Evolutionary conservation across 2,888 invertebrate genomes (phyloP), one percentile per base, ranked within the genome.

Genomic region (Ormyrus labotus): DNA sequence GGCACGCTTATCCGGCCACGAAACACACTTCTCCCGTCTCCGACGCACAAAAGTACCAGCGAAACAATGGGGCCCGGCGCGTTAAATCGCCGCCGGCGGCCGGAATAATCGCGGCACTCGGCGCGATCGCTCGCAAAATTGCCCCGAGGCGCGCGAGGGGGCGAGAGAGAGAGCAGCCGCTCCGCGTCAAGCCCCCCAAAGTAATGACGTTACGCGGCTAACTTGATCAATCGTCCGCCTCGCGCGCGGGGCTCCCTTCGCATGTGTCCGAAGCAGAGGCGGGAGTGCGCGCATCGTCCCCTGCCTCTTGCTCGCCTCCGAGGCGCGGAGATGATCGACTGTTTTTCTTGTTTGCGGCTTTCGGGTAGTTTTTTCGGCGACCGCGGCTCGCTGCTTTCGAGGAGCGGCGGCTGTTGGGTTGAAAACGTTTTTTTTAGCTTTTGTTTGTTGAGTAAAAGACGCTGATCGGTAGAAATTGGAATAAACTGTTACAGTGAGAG

Each of bases 201-300:
- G 85, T 87, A 89, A 89, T 84, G 85, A 87, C 87, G 87, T 89
- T 89, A 89, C 86, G 61, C 84, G 34, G 34, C 86, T 89, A 88
- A 89, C 88, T 89, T 85, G 88, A 90, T 90, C 89, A 88, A 87
- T 84, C 82, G 84, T 69, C 81, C 83, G 77, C 81, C 50, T 45
- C 50, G 13, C 13, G 34, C 13, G 48, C 50, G 47, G 10, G 47
- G 10, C 63, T 63, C 60, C 6, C 7, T 8, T 10, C n/a, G 71
- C 45, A 5, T 51, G 34, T 60, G 70, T 70, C 70, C 58, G 60
- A 58, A 48, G n/a, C 60, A 58, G 70, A 58, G 70, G 19, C 68
- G 6, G 34, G 53, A 10, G 34, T 7, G 6, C 11, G 9, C 9
- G 10, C 8, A 34, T 34, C 34, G 50, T 7, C 11, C 6, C 63